These are phyloP conservation scores for Hexactinellida sp. DNA, from an alignment of 37 sponge, comb jelly and placozoan species.

Conservation along the genomic window DNA sequence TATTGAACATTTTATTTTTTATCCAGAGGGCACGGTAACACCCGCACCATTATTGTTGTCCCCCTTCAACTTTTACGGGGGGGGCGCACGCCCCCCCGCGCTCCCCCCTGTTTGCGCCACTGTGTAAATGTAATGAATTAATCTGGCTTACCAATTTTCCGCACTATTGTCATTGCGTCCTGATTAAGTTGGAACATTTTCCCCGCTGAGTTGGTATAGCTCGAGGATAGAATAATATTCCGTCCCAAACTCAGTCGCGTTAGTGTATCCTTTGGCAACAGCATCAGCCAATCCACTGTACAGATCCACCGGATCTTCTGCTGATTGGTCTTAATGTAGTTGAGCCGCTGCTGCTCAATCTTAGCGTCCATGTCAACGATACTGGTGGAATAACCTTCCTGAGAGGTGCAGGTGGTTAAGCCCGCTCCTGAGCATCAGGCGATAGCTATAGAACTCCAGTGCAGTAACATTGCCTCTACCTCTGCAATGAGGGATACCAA, in stretches of 20 bases:
- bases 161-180: neutral
- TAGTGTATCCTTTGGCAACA: neutral
- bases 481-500: neutral
- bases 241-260: neutral
- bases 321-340: neutral
- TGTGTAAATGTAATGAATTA: too few species aligned
- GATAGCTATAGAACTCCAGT: neutral
- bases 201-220: neutral
- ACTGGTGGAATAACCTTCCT: neutral
- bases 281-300: neutral
- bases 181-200: neutral
- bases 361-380: slow-evolving; percentile 6
- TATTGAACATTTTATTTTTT: too few species aligned
- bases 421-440: neutral
- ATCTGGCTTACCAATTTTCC: neutral
- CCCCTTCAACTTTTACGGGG: too few species aligned
- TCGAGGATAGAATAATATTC: neutral
- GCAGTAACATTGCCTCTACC: neutral
- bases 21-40: too few species aligned
- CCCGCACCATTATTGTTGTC: too few species aligned
- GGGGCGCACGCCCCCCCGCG: too few species aligned
- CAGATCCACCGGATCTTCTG: neutral
- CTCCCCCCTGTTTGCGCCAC: too few species aligned
- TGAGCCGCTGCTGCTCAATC: neutral
- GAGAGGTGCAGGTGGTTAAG: neutral